Evolutionary conservation across 2,797 vertebrate species (phyloP).

Genomic region (Pipistrellus pygmaeus): DNA sequence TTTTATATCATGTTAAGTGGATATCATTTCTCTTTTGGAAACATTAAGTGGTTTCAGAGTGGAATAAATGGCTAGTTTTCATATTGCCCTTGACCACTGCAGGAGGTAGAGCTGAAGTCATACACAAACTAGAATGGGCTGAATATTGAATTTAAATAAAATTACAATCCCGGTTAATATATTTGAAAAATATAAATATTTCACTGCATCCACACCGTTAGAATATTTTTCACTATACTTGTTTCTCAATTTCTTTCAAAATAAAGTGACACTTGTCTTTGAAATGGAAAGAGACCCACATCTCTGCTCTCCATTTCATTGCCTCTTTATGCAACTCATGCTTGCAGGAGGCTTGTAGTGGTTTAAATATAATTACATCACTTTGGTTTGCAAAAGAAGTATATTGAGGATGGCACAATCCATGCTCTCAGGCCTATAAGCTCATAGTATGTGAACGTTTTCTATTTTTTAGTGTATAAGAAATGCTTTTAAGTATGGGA

Average conservation of each 20-base stretch:
- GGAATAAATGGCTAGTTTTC: constrained; percentile 64
- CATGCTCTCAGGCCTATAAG: neutral
- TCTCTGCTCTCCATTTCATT: neutral
- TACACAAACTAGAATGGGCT: neutral
- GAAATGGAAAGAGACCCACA: neutral
- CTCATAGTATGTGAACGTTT: neutral
- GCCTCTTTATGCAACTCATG: neutral
- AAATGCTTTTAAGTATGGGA: neutral
- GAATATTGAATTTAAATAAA: constrained; percentile 65
- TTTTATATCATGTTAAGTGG: constrained; percentile 50
- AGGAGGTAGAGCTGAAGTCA: neutral
- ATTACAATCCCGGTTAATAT: neutral
- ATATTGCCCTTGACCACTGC: constrained; percentile 49
- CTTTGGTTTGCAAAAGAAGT: neutral
- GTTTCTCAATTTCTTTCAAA: neutral
- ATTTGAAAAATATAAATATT: constrained; percentile 51
- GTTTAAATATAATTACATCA: neutral
- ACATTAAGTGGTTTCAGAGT: constrained; percentile 49
- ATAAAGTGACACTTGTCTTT: neutral
- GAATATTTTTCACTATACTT: neutral
- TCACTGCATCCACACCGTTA: neutral
- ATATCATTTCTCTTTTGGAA: constrained; percentile 60
- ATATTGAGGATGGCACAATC: neutral
- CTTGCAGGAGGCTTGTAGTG: fast-evolving
- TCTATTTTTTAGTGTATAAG: neutral